Percentiles rank a stretch among this genome's conserved stretches.
These are phyloP conservation scores for Hymenochirus boettgeri DNA, from an alignment of 2,113 vertebrate genomes.

Conservation along the genomic window DNA sequence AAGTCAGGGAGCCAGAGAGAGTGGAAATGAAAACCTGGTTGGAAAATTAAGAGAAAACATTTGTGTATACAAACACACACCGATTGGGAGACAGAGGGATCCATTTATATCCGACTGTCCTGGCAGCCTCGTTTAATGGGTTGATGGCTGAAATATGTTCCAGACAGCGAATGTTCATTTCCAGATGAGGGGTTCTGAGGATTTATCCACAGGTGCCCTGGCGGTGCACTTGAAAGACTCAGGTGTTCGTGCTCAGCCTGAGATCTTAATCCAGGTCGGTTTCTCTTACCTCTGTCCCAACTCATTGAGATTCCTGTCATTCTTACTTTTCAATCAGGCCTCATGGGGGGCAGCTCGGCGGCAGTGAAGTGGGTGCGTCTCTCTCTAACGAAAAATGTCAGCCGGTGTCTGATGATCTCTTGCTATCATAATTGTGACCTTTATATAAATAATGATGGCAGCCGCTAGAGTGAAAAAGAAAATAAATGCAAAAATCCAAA, in stretches of 20 bases:
- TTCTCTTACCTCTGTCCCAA: constrained; percentile 16
- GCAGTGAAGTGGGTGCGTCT: not conserved
- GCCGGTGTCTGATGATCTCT: not conserved
- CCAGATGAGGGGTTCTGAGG: constrained; percentile 17
- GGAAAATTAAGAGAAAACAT: not conserved
- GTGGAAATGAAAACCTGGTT: too few relatives aligned
- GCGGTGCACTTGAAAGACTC: constrained; percentile 22
- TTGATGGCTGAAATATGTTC: constrained; percentile 20
- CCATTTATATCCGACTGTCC: not conserved
- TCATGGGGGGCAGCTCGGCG: not conserved
- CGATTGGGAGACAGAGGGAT: constrained; percentile 9
- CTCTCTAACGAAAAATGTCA: not conserved
- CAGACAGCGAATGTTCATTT: constrained; percentile 20
- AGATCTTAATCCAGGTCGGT: constrained; percentile 28
- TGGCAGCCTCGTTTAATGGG: constrained; percentile 26
- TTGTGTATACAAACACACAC: constrained; percentile 5
- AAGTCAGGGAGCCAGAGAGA: too few relatives aligned
- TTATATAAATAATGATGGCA: not conserved
- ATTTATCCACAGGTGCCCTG: constrained; percentile 22
- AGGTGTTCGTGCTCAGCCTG: constrained; percentile 21
- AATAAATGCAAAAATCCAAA: too few relatives aligned
- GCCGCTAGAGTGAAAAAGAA: not conserved
- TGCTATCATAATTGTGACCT: not conserved
- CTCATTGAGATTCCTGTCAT: constrained; percentile 34
- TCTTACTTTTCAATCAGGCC: constrained; percentile 18